Evolutionary conservation across 2,797 vertebrate species (phyloP).

Genomic region (Hippocampus kuda): DNA sequence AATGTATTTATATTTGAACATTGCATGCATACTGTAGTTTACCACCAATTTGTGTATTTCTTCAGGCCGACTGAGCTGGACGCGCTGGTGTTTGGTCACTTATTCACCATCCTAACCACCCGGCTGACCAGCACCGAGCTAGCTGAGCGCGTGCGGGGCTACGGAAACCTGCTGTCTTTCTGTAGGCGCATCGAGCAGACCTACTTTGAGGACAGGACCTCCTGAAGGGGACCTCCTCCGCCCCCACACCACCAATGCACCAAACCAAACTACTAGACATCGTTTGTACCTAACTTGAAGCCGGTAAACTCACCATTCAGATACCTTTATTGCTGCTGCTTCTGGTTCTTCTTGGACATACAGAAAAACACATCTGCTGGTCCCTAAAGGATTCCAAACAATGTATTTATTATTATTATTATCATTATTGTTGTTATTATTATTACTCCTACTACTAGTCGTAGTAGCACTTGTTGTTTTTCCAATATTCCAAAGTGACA

Average conservation of each 20-base stretch:
- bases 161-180: conserved; percentile 87
- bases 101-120: conserved; percentile 96
- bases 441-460: not conserved
- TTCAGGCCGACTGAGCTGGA: conserved; percentile 91
- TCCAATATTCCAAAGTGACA: not conserved
- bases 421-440: no score
- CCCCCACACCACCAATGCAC: not conserved
- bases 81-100: conserved; percentile 92
- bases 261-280: not conserved
- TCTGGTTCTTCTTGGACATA: not conserved
- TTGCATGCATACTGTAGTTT: not conserved
- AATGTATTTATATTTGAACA: no score
- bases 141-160: conserved; percentile 83
- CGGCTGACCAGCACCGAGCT: conserved; percentile 83
- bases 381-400: not conserved
- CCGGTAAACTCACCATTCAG: not conserved
- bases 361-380: not conserved
- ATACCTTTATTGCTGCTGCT: not conserved
- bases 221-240: conserved; percentile 26
- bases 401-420: conserved; percentile 1
- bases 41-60: conserved; percentile 7
- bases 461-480: not conserved
- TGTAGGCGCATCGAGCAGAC: conserved; percentile 89
- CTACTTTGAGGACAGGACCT: conserved; percentile 79
- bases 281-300: not conserved